Evolutionary conservation across 2,113 vertebrate species (phyloP).

Genomic region (Coregonus clupeaformis): DNA sequence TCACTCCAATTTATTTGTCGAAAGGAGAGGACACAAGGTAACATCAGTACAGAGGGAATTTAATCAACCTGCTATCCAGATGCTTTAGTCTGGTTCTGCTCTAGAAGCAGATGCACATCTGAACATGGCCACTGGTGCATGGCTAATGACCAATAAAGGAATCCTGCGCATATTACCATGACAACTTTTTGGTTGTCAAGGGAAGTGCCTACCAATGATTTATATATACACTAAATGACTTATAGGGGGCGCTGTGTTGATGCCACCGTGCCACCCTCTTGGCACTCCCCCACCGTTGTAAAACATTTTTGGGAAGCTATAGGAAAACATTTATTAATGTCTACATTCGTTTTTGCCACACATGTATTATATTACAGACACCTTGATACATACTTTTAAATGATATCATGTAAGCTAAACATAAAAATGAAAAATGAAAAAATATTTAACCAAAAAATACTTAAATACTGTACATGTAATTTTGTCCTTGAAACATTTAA

Average conservation of each 20-base stretch:
- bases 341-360: no score
- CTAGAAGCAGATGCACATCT: constrained; percentile 26
- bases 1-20: constrained; percentile 58
- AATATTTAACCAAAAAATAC: no score
- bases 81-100: constrained; percentile 43
- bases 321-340: no score
- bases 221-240: no score
- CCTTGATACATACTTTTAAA: no score
- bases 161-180: constrained; percentile 11
- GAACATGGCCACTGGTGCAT: constrained; percentile 14
- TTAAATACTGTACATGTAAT: no score
- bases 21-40: constrained; percentile 49
- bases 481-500: no score
- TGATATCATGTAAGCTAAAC: no score
- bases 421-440: no score
- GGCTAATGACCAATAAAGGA: constrained; percentile 49
- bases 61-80: constrained; percentile 45
- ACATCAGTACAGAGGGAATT: constrained; percentile 36
- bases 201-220: background rate
- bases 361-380: no score
- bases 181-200: constrained; percentile 24
- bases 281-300: background rate
- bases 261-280: no score
- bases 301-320: background rate
- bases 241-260: no score